A percentile compares a stretch with the other conserved stretches of the same genome.
These are phyloP conservation scores for Agrilus mali DNA, from an alignment of 2,888 invertebrate species.

Conservation along the genomic window DNA sequence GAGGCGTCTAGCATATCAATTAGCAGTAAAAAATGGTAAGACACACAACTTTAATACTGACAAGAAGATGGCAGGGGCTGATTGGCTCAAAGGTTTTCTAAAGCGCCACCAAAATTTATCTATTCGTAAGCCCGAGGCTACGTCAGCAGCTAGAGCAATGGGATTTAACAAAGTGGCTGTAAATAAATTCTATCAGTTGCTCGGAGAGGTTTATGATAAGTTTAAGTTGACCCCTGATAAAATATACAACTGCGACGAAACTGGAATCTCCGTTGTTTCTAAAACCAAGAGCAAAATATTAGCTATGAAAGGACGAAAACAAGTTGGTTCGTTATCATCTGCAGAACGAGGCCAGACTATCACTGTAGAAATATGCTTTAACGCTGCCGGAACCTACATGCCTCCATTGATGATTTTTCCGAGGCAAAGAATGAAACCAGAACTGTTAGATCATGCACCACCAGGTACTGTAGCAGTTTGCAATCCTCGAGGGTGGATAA, in stretches of 20 bases:
- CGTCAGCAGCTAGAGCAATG: constrained; percentile 18
- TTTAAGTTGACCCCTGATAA: constrained; percentile 16
- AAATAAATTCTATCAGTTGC: constrained; percentile 10
- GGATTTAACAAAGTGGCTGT: constrained; percentile 21
- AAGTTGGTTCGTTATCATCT: constrained; percentile 17
- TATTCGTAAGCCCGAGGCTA: constrained; percentile 12
- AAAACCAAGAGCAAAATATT: constrained; percentile 13
- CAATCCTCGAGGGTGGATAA: constrained; percentile 22
- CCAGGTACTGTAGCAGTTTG: constrained; percentile 18
- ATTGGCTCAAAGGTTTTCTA: constrained; percentile 20
- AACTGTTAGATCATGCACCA: constrained; percentile 20
- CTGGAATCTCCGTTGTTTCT: constrained; percentile 17
- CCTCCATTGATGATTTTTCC: constrained; percentile 22
- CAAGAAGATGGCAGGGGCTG: constrained; percentile 19
- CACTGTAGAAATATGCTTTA: constrained; percentile 19
- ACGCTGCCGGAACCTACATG: constrained; percentile 18
- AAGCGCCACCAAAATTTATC: constrained; percentile 12
- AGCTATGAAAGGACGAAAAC: constrained; percentile 8
- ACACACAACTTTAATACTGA: constrained; percentile 18
- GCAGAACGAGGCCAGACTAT: constrained; percentile 19
- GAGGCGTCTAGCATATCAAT: constrained; percentile 13
- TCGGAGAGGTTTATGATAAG: constrained; percentile 15
- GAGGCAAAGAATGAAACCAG: constrained; percentile 16
- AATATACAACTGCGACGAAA: constrained; percentile 18
- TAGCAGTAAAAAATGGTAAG: constrained; percentile 19